Evolutionary conservation across 2,888 invertebrate genomes (phyloP).

Genomic region (Thysanoteuthis rhombus): DNA sequence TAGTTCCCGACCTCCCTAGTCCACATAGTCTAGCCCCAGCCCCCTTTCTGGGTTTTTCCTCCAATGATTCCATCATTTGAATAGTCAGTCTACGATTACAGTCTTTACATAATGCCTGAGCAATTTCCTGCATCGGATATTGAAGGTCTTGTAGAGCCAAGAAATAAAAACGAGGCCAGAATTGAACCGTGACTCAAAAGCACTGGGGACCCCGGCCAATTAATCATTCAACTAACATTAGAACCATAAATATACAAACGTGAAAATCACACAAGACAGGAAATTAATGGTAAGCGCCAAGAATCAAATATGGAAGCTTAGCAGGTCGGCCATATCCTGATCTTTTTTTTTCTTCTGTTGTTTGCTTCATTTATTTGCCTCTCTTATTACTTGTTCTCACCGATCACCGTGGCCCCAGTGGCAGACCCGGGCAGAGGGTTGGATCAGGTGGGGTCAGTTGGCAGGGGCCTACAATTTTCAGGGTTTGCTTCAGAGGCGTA

Average conservation of each 20-base stretch:
- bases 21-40: no score
- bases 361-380: no score
- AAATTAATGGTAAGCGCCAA: slow-evolving; percentile 12
- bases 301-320: background rate
- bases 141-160: background rate
- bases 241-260: background rate
- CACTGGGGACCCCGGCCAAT: background rate
- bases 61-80: background rate
- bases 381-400: no score
- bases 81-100: background rate
- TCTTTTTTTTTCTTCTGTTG: no score
- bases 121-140: background rate
- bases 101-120: background rate
- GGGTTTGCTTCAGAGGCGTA: no score
- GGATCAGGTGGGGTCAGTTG: no score
- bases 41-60: background rate
- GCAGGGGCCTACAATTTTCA: no score
- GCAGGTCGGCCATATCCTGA: background rate
- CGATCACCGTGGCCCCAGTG: no score
- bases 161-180: background rate
- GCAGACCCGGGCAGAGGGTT: no score
- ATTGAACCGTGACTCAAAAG: background rate
- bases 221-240: background rate
- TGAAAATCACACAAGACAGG: background rate
- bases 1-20: background rate